Conservation (phyloP, 2,888 invertebrate species). For the Acanthoscelides obtectus region DNA sequence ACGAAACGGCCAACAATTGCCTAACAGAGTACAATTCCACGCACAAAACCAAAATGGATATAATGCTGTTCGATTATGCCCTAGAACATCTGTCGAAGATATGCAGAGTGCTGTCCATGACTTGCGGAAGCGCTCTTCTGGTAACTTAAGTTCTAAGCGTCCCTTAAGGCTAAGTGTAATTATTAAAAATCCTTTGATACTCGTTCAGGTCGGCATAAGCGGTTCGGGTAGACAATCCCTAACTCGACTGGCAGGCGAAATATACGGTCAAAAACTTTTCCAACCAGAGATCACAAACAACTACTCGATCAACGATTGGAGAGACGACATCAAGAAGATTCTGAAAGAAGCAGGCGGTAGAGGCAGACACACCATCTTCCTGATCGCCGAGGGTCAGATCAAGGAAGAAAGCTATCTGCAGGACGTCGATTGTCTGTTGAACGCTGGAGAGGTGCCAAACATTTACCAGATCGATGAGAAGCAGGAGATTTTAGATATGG, state of each 20-base stretch:
- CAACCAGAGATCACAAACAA: slow-evolving; percentile 78
- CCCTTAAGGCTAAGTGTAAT: too few relatives aligned
- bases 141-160: slow-evolving; percentile 36
- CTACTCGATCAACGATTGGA: slow-evolving; percentile 75
- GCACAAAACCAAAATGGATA: slow-evolving; percentile 76
- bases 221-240: slow-evolving; percentile 83
- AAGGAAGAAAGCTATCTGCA: slow-evolving; percentile 76
- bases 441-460: slow-evolving; percentile 85
- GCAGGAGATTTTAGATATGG: slow-evolving; percentile 76
- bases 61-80: slow-evolving; percentile 80
- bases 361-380: slow-evolving; percentile 68
- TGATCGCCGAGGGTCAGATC: slow-evolving; percentile 78
- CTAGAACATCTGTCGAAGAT: slow-evolving; percentile 79
- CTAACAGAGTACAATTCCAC: slow-evolving; percentile 75
- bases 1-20: slow-evolving; percentile 58
- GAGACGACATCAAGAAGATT: slow-evolving; percentile 72
- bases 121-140: slow-evolving; percentile 73
- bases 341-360: slow-evolving; percentile 68
- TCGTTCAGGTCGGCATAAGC: slow-evolving; percentile 62
- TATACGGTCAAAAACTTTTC: slow-evolving; percentile 56
- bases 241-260: slow-evolving; percentile 64
- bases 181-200: slow-evolving; percentile 2
- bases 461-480: slow-evolving; percentile 78
- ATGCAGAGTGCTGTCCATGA: slow-evolving; percentile 71
- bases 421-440: slow-evolving; percentile 78